These are phyloP conservation scores for Sebastes minor DNA, from an alignment of 2,797 vertebrate genomes.

Conservation along the genomic window DNA sequence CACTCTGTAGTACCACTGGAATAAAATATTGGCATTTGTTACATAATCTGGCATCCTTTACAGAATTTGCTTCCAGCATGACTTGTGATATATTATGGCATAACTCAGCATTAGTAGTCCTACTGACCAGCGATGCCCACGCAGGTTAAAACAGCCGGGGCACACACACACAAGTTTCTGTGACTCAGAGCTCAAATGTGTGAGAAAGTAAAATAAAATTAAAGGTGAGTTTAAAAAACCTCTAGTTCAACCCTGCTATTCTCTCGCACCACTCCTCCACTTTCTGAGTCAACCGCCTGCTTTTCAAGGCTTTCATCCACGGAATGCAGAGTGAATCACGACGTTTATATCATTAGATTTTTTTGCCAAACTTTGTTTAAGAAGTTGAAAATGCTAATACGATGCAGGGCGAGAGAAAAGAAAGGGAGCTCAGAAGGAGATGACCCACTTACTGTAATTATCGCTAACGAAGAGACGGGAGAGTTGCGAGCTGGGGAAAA, in stretches of 20 bases:
- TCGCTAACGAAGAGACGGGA: conserved; percentile 77
- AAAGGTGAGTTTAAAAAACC: conserved; percentile 59
- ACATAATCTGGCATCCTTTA: conserved; percentile 43
- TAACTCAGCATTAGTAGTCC: conserved; percentile 27
- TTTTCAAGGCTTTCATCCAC: conserved; percentile 63
- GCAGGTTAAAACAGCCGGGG: conserved; percentile 6
- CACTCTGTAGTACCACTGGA: conserved; percentile 2
- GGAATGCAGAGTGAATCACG: conserved; percentile 68
- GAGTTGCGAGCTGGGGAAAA: conserved; percentile 76
- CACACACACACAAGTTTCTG: background rate
- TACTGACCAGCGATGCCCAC: conserved; percentile 46
- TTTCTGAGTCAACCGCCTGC: conserved; percentile 74
- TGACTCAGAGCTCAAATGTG: conserved; percentile 45
- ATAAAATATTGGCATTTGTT: conserved; percentile 48
- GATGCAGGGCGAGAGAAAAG: conserved; percentile 46
- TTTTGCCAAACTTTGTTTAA: conserved; percentile 75
- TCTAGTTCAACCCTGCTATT: conserved; percentile 52
- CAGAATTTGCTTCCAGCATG: conserved; percentile 10
- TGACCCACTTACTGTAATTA: conserved; percentile 84
- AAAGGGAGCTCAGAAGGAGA: conserved; percentile 59
- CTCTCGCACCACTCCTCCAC: conserved; percentile 66
- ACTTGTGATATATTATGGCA: conserved; percentile 29
- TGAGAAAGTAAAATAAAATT: conserved; percentile 58
- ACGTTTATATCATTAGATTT: conserved; percentile 65
- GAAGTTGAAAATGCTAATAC: conserved; percentile 74